phyloP scores from a whole-genome alignment of 1,140 invertebrate species.

The Euschistus heros region DNA sequence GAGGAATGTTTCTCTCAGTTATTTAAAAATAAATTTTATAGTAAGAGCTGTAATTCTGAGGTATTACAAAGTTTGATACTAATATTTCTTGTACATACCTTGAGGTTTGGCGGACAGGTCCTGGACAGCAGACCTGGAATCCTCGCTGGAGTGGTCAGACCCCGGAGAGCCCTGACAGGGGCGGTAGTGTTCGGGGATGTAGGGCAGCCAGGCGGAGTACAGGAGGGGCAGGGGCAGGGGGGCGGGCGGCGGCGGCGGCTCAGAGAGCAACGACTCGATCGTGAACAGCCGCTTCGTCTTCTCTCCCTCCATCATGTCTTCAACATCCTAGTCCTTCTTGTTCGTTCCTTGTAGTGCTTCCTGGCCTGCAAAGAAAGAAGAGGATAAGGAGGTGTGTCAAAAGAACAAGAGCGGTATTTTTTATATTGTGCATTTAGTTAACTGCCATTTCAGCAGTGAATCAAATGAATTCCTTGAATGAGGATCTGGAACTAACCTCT shows the following conservation, averaged over 20 bases:
- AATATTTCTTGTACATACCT: not conserved
- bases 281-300: slow-evolving; percentile 15
- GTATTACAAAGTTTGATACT: too few species aligned
- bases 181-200: not conserved
- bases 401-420: not conserved
- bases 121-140: not conserved
- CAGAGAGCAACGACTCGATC: not conserved
- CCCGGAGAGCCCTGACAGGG: not conserved
- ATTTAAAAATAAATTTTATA: too few species aligned
- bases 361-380: not conserved
- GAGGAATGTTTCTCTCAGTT: too few species aligned
- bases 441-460: too few species aligned
- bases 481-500: too few species aligned
- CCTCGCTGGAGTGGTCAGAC: slow-evolving; percentile 4
- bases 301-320: not conserved
- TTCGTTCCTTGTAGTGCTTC: not conserved
- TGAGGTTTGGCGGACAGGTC: not conserved
- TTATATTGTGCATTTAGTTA: too few species aligned
- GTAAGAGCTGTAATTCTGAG: too few species aligned
- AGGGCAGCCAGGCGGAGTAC: slow-evolving; percentile 9
- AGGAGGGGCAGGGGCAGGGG: not conserved
- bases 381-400: not conserved
- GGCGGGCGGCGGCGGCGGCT: not conserved
- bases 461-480: too few species aligned
- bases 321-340: not conserved